A percentile compares a stretch with the other conserved stretches of the same genome.
Evolutionary conservation across 2,888 invertebrate genomes (phyloP).

Genomic region (Tetanocera ferruginea): DNA sequence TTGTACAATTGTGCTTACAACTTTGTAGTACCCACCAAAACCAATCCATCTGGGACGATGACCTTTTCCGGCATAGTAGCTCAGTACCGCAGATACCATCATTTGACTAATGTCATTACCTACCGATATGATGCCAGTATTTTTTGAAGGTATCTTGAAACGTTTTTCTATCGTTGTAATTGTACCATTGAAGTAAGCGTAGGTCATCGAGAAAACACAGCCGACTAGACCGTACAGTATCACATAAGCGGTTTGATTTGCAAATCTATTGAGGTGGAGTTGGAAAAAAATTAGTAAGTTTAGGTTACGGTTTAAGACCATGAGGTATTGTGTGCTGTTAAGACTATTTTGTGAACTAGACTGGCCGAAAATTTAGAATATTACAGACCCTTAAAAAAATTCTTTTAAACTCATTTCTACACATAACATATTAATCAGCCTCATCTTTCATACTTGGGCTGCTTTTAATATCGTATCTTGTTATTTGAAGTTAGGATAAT

Average conservation of each 20-base stretch:
- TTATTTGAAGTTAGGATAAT: too few relatives aligned
- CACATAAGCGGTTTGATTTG: slow-evolving; percentile 71
- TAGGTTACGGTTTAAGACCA: too few relatives aligned
- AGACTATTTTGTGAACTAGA: too few relatives aligned
- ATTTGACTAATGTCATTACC: slow-evolving; percentile 82
- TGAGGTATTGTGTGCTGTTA: too few relatives aligned
- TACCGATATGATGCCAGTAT: slow-evolving; percentile 79
- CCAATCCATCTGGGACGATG: slow-evolving; percentile 83
- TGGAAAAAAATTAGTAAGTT: slow-evolving; percentile 64
- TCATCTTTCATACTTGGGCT: too few relatives aligned
- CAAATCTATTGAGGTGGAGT: slow-evolving; percentile 59
- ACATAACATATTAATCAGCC: too few relatives aligned
- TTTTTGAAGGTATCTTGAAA: slow-evolving; percentile 80
- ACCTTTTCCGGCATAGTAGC: slow-evolving; percentile 79
- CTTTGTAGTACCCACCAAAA: slow-evolving; percentile 63
- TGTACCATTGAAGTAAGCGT: slow-evolving; percentile 81
- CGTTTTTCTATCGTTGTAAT: slow-evolving; percentile 81
- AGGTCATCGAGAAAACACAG: slow-evolving; percentile 78
- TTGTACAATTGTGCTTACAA: background rate
- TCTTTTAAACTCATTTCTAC: background rate
- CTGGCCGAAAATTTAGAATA: background rate
- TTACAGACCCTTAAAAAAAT: background rate
- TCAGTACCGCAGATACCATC: slow-evolving; percentile 76
- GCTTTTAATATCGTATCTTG: too few relatives aligned
- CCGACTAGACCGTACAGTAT: slow-evolving; percentile 78